These are phyloP conservation scores for Rhynchomys soricoides DNA, from an alignment of 2,113 vertebrate species.

Conservation along the genomic window DNA sequence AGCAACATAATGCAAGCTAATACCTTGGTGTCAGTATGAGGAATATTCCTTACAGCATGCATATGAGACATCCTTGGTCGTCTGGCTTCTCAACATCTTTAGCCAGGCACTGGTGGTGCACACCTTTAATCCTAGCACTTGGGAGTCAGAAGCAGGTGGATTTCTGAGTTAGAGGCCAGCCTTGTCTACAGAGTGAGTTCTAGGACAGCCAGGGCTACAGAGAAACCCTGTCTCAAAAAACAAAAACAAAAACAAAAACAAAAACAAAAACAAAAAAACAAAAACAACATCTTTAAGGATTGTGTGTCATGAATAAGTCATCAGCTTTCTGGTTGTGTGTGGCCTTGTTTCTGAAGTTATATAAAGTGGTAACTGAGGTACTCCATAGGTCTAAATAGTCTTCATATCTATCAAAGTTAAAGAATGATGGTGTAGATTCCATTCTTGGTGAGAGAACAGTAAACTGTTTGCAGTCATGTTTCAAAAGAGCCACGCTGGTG, in stretches of 20 bases:
- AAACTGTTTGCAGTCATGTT: not conserved
- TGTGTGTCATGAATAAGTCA: not conserved
- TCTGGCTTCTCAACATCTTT: not conserved
- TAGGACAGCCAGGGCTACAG: no score
- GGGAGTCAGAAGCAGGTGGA: no score
- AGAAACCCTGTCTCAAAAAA: no score
- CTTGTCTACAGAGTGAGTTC: no score
- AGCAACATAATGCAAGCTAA: not conserved
- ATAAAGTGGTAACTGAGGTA: not conserved
- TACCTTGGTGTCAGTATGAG: no score
- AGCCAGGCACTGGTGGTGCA: no score
- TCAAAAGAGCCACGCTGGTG: not conserved
- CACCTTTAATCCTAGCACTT: no score
- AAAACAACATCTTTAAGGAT: not conserved
- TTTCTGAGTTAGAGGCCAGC: no score
- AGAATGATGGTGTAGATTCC: not conserved
- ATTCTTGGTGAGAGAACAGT: not conserved
- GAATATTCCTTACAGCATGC: not conserved
- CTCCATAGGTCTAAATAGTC: not conserved
- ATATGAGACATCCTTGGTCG: not conserved
- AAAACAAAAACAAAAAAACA: no score
- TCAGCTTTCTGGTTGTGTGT: not conserved
- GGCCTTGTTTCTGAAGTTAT: not conserved
- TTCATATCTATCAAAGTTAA: not conserved
- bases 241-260: no score